Evolutionary conservation across 2,888 invertebrate genomes (phyloP), one percentile per base, ranked within the genome.

Genomic region (Diarsia mendica): DNA sequence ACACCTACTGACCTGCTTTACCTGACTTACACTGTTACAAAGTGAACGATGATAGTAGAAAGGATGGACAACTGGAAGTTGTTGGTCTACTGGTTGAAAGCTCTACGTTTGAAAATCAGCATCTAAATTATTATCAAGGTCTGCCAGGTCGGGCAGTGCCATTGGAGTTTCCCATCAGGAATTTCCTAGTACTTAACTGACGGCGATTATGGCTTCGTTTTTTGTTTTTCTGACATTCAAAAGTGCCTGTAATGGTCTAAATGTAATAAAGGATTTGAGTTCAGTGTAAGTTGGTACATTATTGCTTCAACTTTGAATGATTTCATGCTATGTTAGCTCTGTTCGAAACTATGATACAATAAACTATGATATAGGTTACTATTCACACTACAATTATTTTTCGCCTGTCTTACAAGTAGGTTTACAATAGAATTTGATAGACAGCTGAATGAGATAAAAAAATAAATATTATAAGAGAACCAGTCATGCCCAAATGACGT

Each of bases 401-500:
- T 39, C 23, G 15, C 39, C 49, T 63, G 20, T 10, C 15, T 48
- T 66, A 28, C 13, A 64, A 23, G 13, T 33, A 63, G 13, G 18
- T 8, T 28, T 9, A 51, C 18, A 67, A 67, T 44, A 44, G 1
- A 67, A 60, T 13, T 15, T 39, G 28, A 77, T n/a, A 20, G 48
- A 69, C n/a, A 63, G 3, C 13, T 76, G 63, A 77, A 63, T 39
- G 23, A 77, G 39, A 3, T 23, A 55, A 9, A 33, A 61, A 61
- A 67, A n/a, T 0, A 51, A 71, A 66, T 13, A 61, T 13, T 39
- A 0, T 20, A 23, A 66, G 5, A 67, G 13, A 80, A 23, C 18
- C 60, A 65, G 65, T 66, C 67, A 80, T 60, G 68, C 79, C 75
- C 53, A 68, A 75, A 79, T 80, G 0, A 65, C 33, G 67, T 39